A percentile compares a stretch with the other conserved stretches of the same genome.
phyloP scores from a whole-genome alignment of 1,140 invertebrate species.

The Delia radicum region DNA sequence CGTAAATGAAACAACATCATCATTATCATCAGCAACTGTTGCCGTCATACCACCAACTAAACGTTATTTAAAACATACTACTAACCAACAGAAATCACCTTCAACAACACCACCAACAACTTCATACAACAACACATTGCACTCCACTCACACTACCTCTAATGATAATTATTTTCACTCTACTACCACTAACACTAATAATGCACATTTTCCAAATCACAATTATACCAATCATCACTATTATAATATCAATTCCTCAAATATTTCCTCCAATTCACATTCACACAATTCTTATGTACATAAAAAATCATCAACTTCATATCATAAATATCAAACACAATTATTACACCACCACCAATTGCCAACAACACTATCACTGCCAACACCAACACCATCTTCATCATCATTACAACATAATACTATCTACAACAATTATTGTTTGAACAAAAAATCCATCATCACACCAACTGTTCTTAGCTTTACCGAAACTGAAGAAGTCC shows the following conservation, averaged over 20 bases:
- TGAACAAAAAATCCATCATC: constrained; percentile 52
- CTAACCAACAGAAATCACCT: not conserved
- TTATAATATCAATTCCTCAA: constrained; percentile 11
- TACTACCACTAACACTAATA: not conserved
- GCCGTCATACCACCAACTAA: constrained; percentile 36
- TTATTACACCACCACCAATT: constrained; percentile 41
- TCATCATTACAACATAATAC: constrained; percentile 11
- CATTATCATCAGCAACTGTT: not conserved
- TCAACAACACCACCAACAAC: not conserved
- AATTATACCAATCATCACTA: constrained; percentile 36
- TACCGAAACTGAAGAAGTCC: constrained; percentile 76
- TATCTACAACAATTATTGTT: constrained; percentile 36
- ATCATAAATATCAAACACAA: constrained; percentile 24
- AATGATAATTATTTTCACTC: constrained; percentile 6
- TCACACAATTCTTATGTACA: constrained; percentile 25
- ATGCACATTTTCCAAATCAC: constrained; percentile 7
- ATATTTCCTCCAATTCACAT: not conserved
- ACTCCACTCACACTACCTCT: constrained; percentile 34
- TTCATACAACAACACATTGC: constrained; percentile 21
- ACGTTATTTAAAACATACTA: constrained; percentile 15
- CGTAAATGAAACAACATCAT: not conserved
- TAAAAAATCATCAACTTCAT: constrained; percentile 24
- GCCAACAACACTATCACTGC: constrained; percentile 29
- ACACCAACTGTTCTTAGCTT: constrained; percentile 63
- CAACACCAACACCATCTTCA: constrained; percentile 29